Conservation (phyloP, 1,140 invertebrate genomes). For the Acromyrmex heyeri region DNA sequence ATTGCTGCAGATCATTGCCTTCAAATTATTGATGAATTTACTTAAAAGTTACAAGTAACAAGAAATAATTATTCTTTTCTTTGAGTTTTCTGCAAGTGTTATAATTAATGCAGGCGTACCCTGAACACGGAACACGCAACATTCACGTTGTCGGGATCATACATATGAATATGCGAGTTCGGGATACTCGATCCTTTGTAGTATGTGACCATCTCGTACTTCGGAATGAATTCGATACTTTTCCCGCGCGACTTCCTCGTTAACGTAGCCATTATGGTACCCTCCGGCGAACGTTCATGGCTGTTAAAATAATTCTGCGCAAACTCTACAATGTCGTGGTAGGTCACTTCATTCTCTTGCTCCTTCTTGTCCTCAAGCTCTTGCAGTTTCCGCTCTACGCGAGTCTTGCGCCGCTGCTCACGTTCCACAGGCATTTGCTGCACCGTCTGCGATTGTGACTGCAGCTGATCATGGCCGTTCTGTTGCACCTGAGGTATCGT, state of each 20-base stretch:
- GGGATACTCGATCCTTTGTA: slow-evolving; percentile 95
- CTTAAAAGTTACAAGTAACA: too few relatives aligned
- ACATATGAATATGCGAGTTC: slow-evolving; percentile 97
- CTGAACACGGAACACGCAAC: slow-evolving; percentile 96
- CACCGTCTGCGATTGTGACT: slow-evolving; percentile 43
- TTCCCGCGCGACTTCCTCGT: slow-evolving; percentile 92
- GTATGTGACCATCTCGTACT: slow-evolving; percentile 97
- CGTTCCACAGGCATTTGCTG: slow-evolving; percentile 84
- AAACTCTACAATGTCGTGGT: slow-evolving; percentile 96
- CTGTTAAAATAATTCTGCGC: slow-evolving; percentile 97
- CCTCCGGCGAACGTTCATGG: slow-evolving; percentile 94
- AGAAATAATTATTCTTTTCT: slow-evolving; percentile 5
- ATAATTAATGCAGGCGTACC: slow-evolving; percentile 87
- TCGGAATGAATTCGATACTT: slow-evolving; percentile 92
- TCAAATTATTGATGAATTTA: neutral
- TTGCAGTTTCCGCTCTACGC: slow-evolving; percentile 94
- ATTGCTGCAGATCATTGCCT: neutral
- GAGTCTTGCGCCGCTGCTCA: slow-evolving; percentile 92
- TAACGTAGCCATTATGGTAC: slow-evolving; percentile 95
- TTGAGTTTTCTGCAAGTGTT: neutral
- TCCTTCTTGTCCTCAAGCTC: slow-evolving; percentile 90
- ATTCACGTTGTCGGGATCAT: slow-evolving; percentile 97
- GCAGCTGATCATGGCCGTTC: slow-evolving; percentile 71
- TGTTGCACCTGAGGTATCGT: slow-evolving; percentile 62
- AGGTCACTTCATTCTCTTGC: slow-evolving; percentile 86